Evolutionary conservation across 2,113 vertebrate species (phyloP).

Genomic region (Alethe diademata): DNA sequence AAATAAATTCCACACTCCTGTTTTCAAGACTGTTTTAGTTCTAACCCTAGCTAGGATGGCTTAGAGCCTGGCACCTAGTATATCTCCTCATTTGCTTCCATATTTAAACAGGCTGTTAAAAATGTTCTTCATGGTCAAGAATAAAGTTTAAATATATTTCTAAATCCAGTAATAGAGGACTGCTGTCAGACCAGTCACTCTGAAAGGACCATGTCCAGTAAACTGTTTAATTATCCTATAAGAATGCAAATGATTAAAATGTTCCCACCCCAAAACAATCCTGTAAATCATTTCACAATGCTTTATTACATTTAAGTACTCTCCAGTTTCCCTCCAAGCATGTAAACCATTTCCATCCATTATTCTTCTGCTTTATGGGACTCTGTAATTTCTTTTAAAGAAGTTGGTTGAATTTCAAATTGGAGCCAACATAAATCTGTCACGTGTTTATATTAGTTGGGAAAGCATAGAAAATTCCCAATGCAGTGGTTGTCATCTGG

Average conservation of each 20-base stretch:
- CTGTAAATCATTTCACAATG: constrained; percentile 10
- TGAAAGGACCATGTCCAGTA: neutral
- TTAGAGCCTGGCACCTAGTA: neutral
- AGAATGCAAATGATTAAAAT: neutral
- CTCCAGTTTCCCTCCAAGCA: neutral
- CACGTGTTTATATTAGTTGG: neutral
- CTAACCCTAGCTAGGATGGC: neutral
- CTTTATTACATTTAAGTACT: constrained; percentile 1
- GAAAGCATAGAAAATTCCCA: neutral
- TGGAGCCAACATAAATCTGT: neutral
- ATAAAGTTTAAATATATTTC: neutral
- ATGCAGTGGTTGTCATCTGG: neutral
- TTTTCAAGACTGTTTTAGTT: neutral
- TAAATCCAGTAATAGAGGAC: neutral
- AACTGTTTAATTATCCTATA: constrained; percentile 21
- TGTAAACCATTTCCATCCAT: neutral
- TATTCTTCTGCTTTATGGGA: neutral
- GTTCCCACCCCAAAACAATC: neutral
- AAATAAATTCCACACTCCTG: neutral
- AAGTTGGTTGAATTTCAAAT: constrained; percentile 4
- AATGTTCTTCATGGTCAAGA: neutral
- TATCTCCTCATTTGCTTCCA: neutral
- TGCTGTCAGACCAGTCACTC: neutral
- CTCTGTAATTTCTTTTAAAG: constrained; percentile 1
- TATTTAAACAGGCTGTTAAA: neutral